A percentile compares a stretch with the other conserved stretches of the same genome.
These are phyloP conservation scores for Cebidichthys violaceus DNA, from an alignment of 2,113 vertebrate species.

Conservation along the genomic window DNA sequence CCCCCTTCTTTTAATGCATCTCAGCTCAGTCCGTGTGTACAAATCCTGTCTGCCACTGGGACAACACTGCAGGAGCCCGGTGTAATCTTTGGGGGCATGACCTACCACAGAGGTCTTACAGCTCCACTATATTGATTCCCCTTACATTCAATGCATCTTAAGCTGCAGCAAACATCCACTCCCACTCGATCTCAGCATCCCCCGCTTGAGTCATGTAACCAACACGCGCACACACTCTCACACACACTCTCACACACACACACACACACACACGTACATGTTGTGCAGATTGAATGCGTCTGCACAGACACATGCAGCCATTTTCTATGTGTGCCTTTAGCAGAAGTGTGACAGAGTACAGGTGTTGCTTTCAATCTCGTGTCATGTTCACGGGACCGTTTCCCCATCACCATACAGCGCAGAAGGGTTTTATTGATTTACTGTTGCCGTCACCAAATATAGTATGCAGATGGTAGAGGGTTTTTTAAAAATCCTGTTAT, in stretches of 20 bases:
- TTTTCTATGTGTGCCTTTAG: neutral
- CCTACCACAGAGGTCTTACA: slow-evolving; percentile 29
- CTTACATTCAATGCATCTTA: slow-evolving; percentile 18
- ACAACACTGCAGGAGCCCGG: slow-evolving; percentile 32
- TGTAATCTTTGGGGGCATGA: slow-evolving; percentile 44
- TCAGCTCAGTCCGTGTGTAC: slow-evolving; percentile 35
- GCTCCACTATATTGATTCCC: slow-evolving; percentile 58
- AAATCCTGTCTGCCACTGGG: slow-evolving; percentile 48
- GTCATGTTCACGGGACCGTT: slow-evolving; percentile 8
- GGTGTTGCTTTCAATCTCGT: slow-evolving; percentile 42
- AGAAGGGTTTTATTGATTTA: slow-evolving; percentile 29
- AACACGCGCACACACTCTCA: neutral
- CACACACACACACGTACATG: neutral
- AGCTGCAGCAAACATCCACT: slow-evolving; percentile 7
- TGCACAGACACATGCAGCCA: neutral
- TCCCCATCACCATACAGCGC: neutral
- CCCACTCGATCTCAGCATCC: too few species aligned
- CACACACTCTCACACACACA: neutral
- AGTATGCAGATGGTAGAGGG: slow-evolving; percentile 10
- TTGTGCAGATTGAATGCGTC: neutral
- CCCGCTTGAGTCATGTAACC: neutral
- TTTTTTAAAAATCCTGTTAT: neutral
- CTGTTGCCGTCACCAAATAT: slow-evolving; percentile 40
- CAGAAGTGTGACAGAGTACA: slow-evolving; percentile 8
- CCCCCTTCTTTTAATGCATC: slow-evolving; percentile 5